Conservation (phyloP, 2,797 vertebrate genomes). For the Fratercula arctica region DNA sequence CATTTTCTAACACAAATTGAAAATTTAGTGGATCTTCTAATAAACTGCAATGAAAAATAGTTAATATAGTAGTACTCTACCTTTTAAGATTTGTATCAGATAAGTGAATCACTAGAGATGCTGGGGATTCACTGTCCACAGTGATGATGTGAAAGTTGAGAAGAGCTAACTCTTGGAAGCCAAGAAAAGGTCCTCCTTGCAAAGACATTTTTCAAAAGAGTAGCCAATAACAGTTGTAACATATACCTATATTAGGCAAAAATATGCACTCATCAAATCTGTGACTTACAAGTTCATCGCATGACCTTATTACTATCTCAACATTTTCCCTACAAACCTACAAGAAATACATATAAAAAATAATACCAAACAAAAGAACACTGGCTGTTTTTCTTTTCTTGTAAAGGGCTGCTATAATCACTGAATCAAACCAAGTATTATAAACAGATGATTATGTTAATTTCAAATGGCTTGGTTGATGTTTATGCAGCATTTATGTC, state of each 20-base stretch:
- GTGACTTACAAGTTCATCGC: neutral
- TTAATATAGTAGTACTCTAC: neutral
- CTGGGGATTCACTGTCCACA: neutral
- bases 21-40: neutral
- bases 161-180: neutral
- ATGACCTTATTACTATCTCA: neutral
- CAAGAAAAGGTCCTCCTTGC: neutral
- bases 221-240: neutral
- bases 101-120: neutral
- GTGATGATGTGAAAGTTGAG: neutral
- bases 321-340: neutral
- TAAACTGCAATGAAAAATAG: neutral
- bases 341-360: neutral
- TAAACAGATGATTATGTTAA: slow-evolving; percentile 20
- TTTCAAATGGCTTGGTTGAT: slow-evolving; percentile 28
- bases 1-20: neutral
- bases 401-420: neutral
- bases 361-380: neutral
- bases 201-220: neutral
- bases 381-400: neutral
- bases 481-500: slow-evolving; percentile 39
- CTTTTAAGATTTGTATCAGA: neutral
- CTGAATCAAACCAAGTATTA: slow-evolving; percentile 17
- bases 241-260: neutral
- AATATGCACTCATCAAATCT: neutral